Evolutionary conservation across 2,888 invertebrate species (phyloP).

Genomic region (Diloba caeruleocephala): DNA sequence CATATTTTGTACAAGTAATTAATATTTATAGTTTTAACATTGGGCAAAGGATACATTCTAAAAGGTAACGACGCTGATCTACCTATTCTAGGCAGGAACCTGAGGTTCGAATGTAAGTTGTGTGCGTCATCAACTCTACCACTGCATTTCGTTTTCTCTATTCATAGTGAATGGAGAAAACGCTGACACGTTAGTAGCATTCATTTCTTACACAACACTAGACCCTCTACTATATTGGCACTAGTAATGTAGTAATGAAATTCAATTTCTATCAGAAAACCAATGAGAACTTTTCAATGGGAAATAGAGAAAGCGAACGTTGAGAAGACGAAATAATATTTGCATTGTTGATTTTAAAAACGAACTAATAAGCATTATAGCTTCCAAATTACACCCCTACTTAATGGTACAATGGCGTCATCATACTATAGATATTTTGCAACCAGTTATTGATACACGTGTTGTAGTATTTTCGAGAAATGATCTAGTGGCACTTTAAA

Average conservation of each 20-base stretch:
- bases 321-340: slow-evolving; percentile 13
- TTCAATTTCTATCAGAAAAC: slow-evolving; percentile 25
- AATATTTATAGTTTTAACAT: too few species aligned
- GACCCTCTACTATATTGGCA: too few species aligned
- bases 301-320: slow-evolving; percentile 26
- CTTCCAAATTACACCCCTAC: slow-evolving; percentile 64
- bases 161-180: too few species aligned
- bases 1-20: too few species aligned
- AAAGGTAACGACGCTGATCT: too few species aligned
- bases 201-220: too few species aligned
- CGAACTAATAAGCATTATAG: slow-evolving; percentile 62
- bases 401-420: slow-evolving; percentile 69
- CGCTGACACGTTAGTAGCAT: too few species aligned
- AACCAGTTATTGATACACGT: slow-evolving; percentile 34
- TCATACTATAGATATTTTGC: slow-evolving; percentile 24
- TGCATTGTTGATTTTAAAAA: slow-evolving; percentile 42
- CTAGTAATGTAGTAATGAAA: slow-evolving; percentile 18
- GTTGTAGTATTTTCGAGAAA: slow-evolving; percentile 50
- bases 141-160: too few species aligned
- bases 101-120: too few species aligned
- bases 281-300: slow-evolving; percentile 35
- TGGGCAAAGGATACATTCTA: too few species aligned
- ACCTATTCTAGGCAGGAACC: too few species aligned
- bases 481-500: slow-evolving; percentile 49
- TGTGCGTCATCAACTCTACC: too few species aligned